Conservation (phyloP, 1,140 invertebrate species). For the Brachionus calyciflorus region DNA sequence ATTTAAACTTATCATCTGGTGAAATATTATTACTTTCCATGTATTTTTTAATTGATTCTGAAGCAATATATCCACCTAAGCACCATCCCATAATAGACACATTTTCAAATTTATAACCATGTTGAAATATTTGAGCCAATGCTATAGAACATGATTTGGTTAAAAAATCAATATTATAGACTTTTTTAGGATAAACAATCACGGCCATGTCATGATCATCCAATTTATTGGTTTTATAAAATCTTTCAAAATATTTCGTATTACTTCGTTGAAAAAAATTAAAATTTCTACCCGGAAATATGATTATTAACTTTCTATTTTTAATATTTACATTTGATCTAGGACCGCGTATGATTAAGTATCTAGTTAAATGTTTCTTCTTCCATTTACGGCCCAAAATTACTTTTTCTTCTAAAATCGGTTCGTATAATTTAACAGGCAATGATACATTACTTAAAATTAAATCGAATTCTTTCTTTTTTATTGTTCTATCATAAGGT, state of each 20-base stretch:
- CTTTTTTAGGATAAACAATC: conserved; percentile 35
- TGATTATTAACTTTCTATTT: conserved; percentile 31
- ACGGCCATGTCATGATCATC: conserved; percentile 17
- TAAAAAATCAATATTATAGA: background rate
- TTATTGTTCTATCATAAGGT: conserved; percentile 24
- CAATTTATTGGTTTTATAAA: conserved; percentile 32
- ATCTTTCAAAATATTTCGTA: conserved; percentile 17
- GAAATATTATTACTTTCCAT: background rate
- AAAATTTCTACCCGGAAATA: conserved; percentile 44
- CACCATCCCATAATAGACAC: conserved; percentile 38
- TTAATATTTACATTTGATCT: background rate
- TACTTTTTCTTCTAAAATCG: background rate
- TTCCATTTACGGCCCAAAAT: background rate
- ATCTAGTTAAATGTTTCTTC: conserved; percentile 23
- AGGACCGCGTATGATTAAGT: background rate
- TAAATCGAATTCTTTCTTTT: background rate
- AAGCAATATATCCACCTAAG: conserved; percentile 27
- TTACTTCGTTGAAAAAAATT: conserved; percentile 32
- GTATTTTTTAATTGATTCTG: conserved; percentile 3
- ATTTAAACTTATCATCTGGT: conserved; percentile 16
- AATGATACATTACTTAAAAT: background rate
- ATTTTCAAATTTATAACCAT: conserved; percentile 35
- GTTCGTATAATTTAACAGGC: background rate
- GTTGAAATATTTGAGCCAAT: conserved; percentile 12
- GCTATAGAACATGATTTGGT: conserved; percentile 29